phyloP scores from a whole-genome alignment of 2,113 vertebrate genomes.

The Syngnathus floridae region DNA sequence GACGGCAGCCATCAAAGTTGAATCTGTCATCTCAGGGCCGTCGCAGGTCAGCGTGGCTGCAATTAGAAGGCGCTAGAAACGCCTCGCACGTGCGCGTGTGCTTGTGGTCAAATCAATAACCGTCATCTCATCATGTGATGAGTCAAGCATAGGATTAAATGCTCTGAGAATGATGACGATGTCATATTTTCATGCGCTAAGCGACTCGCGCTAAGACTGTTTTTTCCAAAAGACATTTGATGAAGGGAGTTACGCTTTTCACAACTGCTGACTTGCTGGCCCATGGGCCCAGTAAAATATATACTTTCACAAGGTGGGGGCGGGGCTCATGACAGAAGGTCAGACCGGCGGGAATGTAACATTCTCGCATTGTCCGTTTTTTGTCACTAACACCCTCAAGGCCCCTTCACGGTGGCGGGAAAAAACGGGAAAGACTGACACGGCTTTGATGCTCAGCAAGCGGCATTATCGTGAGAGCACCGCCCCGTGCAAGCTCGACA shows the following conservation, averaged over 20 bases:
- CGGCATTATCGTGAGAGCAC: neutral
- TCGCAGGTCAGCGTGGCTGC: conserved; percentile 15
- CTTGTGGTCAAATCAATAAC: neutral
- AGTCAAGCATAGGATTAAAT: conserved; percentile 1
- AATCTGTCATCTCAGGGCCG: conserved; percentile 1
- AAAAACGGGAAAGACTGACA: neutral
- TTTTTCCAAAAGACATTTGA: neutral
- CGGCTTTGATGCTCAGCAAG: neutral
- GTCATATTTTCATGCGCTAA: neutral
- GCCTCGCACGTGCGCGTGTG: neutral
- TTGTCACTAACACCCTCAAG: neutral
- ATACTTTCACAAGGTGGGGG: neutral
- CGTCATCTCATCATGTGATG: neutral
- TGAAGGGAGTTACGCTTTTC: neutral
- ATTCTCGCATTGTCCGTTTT: neutral
- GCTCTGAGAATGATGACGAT: neutral
- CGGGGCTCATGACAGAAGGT: neutral
- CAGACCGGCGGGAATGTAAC: neutral
- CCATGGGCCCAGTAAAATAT: neutral
- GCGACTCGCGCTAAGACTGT: neutral
- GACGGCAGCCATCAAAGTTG: neutral
- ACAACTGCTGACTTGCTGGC: neutral
- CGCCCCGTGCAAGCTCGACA: neutral
- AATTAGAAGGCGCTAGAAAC: neutral
- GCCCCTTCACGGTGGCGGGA: neutral